Evolutionary conservation across 2,113 vertebrate species (phyloP).

Genomic region (Loxodonta africana): DNA sequence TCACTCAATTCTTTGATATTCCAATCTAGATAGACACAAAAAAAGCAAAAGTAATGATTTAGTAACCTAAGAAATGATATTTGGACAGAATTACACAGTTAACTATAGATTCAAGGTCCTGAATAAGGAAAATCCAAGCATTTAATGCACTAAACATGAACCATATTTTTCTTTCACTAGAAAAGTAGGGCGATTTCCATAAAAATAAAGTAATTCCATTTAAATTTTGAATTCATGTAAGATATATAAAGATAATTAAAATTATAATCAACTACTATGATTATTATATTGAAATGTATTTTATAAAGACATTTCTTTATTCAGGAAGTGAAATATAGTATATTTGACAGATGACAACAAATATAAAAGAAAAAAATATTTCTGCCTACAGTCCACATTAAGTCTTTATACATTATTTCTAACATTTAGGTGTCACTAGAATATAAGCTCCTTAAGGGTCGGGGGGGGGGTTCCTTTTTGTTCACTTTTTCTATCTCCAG

Average conservation of each 20-base stretch:
- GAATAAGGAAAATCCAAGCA: conserved; percentile 49
- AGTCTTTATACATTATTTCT: conserved; percentile 54
- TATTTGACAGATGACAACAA: neutral
- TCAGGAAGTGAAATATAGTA: conserved; percentile 41
- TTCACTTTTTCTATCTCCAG: neutral
- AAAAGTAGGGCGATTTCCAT: conserved; percentile 31
- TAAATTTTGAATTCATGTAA: conserved; percentile 52
- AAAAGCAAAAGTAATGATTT: conserved; percentile 35
- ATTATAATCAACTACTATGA: conserved; percentile 19
- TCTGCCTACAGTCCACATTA: conserved; percentile 38
- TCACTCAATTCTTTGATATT: conserved; percentile 36
- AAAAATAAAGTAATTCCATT: conserved; percentile 59
- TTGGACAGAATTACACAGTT: neutral
- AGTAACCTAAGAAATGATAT: conserved; percentile 54
- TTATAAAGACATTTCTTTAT: conserved; percentile 45
- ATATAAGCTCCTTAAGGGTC: neutral
- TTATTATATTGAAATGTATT: conserved; percentile 45
- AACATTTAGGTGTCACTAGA: neutral
- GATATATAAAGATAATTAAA: conserved; percentile 44
- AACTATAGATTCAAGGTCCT: conserved; percentile 51
- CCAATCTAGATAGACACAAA: neutral
- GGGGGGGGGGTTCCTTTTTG: neutral
- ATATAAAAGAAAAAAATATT: conserved; percentile 39
- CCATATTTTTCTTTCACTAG: conserved; percentile 23
- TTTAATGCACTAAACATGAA: neutral